Base-by-base conservation (phyloP, 2,113 vertebrate genomes). In the Notothenia coriiceps region DNA sequence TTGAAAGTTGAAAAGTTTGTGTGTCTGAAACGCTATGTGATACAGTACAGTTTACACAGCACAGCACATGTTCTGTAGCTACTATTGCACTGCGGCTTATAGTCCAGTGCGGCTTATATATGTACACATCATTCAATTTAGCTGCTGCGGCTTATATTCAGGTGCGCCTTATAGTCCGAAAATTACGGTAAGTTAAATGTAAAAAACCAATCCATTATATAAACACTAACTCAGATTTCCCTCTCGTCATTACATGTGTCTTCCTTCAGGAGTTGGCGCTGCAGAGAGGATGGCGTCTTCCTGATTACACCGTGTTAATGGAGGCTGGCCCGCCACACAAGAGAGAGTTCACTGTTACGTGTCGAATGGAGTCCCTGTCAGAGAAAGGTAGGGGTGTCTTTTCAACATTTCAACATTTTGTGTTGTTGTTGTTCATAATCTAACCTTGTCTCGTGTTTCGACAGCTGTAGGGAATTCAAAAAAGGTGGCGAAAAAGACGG, bases 281-380 rank as follows among this genome's bases (percentile, higher is more conserved):
- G 88, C 96, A 96, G 85, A 96, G 95, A 74, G 95, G 96, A 35
- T 98, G 97, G 97, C 94, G 94, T 79, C 94, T 96, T 75, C 97
- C 97, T 2, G 96, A 97, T 46, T 98, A 98, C 89, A 93, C 94
- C 1, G 80, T 96, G 81, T 92, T 95, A 51, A 89, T 89, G 79
- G 96, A 98, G 86, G 87, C 93, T 14, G 96, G 96, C 59, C 96
- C 96, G 0, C 94, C 95, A 63, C 96, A 97, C 89, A 95, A 94
- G 88, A 96, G 94, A 86, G 96, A 97, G 74, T 97, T 97, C 89
- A 96, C 96, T 2, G 92, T 97, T 10, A 96, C 92, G n/a, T 98
- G 97, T 88, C 93, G 91, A 44, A 79, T 97, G 83, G 97, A 96
- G 79, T 94, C 93, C 5, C 94, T 97, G 79, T 90, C 95, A 82